phyloP scores from a whole-genome alignment of 2,888 invertebrate genomes.

The Scaptomyza tumidula region DNA sequence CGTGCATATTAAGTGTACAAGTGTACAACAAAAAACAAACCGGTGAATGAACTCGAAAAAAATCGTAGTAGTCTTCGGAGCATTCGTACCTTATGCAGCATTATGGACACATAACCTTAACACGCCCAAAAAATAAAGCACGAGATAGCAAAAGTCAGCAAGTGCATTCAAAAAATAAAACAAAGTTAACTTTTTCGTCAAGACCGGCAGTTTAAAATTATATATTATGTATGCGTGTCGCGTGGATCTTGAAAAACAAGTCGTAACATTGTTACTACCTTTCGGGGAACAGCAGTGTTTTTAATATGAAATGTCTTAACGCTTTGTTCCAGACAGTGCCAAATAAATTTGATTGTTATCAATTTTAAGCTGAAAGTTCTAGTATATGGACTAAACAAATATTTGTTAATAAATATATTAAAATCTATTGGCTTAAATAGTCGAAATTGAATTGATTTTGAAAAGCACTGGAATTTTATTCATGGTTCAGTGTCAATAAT shows the following conservation, averaged over 20 bases:
- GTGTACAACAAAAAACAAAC: constrained; percentile 13
- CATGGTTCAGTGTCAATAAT: no score
- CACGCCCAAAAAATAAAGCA: constrained; percentile 49
- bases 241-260: constrained; percentile 55
- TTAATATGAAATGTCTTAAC: constrained; percentile 9
- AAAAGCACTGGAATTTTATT: no score
- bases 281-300: constrained; percentile 11
- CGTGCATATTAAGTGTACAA: constrained; percentile 65
- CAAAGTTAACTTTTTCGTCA: constrained; percentile 15
- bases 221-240: constrained; percentile 49
- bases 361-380: not conserved
- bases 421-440: no score
- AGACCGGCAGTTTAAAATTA: constrained; percentile 4
- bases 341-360: not conserved
- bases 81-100: constrained; percentile 23
- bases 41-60: constrained; percentile 70
- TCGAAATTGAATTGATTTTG: no score
- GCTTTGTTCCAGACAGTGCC: not conserved
- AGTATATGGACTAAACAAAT: not conserved
- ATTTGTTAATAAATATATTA: not conserved
- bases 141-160: constrained; percentile 13
- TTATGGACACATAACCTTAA: constrained; percentile 75
- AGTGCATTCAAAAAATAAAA: constrained; percentile 27
- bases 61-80: not conserved
- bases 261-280: constrained; percentile 33